Evolutionary conservation across 1,140 invertebrate species (phyloP).

Genomic region (Colletes gigas): DNA sequence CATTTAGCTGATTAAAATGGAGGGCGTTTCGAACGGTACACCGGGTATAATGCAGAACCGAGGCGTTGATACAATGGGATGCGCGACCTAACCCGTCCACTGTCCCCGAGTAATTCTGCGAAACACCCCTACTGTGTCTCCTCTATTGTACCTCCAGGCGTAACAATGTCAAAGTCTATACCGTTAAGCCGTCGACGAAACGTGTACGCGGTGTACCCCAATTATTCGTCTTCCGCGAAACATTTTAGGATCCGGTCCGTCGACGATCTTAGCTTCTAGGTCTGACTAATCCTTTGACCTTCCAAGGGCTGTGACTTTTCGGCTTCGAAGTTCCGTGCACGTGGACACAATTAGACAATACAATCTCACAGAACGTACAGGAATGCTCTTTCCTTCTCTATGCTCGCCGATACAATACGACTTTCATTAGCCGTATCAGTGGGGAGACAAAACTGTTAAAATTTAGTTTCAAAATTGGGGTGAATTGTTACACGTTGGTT

Average conservation of each 20-base stretch:
- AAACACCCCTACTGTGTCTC: conserved; percentile 48
- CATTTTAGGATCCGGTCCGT: not conserved
- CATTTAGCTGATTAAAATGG: conserved; percentile 23
- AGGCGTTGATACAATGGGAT: conserved; percentile 42
- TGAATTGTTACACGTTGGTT: too few relatives aligned
- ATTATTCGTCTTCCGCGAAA: conserved; percentile 48
- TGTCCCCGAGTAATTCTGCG: conserved; percentile 56
- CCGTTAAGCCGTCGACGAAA: conserved; percentile 51
- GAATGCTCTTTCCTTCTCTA: too few relatives aligned
- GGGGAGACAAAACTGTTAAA: too few relatives aligned
- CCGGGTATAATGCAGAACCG: conserved; percentile 15
- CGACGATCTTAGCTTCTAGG: not conserved
- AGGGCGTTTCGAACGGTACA: conserved; percentile 40
- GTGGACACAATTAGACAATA: too few relatives aligned
- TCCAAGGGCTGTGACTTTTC: conserved; percentile 2
- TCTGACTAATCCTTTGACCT: not conserved
- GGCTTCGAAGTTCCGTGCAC: too few relatives aligned
- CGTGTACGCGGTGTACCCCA: conserved; percentile 37
- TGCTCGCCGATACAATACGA: too few relatives aligned
- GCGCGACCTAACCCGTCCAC: conserved; percentile 42
- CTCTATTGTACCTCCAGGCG: conserved; percentile 46
- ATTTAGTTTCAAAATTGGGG: too few relatives aligned
- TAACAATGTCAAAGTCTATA: conserved; percentile 60
- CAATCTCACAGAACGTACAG: too few relatives aligned
- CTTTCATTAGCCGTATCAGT: too few relatives aligned